Conservation (phyloP, 53 echinoderm and acorn worm genomes). For the Antedon mediterranea region DNA sequence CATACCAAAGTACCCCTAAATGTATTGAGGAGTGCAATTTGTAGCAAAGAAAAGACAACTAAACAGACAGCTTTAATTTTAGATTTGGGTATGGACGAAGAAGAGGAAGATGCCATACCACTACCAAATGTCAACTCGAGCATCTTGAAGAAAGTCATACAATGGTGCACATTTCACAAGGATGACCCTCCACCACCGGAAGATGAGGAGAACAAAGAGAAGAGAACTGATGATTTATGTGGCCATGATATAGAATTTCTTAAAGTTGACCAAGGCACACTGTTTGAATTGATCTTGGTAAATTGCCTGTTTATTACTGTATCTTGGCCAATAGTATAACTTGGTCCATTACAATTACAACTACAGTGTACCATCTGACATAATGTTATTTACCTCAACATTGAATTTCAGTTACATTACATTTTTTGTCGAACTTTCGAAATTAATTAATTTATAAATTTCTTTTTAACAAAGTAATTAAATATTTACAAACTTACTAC, state of each 20-base stretch:
- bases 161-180: constrained; percentile 96
- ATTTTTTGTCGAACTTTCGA: too few species aligned
- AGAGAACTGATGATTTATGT: constrained; percentile 92
- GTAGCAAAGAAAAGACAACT: too few species aligned
- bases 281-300: constrained; percentile 97
- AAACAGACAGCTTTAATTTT: neutral
- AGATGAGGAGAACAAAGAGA: constrained; percentile 96
- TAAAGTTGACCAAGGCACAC: constrained; percentile 97
- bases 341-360: too few species aligned
- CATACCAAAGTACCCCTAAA: too few species aligned
- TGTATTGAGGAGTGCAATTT: too few species aligned
- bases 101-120: constrained; percentile 97
- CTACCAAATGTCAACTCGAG: constrained; percentile 93
- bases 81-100: constrained; percentile 99
- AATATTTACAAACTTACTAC: too few species aligned
- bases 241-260: constrained; percentile 90
- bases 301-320: constrained; percentile 10
- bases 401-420: too few species aligned
- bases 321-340: too few species aligned
- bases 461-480: too few species aligned
- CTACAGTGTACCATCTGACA: too few species aligned
- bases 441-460: too few species aligned
- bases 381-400: too few species aligned
- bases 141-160: constrained; percentile 85
- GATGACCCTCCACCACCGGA: constrained; percentile 96